These are phyloP conservation scores for Dolomedes plantarius DNA, from an alignment of 2,888 invertebrate species.

Conservation along the genomic window DNA sequence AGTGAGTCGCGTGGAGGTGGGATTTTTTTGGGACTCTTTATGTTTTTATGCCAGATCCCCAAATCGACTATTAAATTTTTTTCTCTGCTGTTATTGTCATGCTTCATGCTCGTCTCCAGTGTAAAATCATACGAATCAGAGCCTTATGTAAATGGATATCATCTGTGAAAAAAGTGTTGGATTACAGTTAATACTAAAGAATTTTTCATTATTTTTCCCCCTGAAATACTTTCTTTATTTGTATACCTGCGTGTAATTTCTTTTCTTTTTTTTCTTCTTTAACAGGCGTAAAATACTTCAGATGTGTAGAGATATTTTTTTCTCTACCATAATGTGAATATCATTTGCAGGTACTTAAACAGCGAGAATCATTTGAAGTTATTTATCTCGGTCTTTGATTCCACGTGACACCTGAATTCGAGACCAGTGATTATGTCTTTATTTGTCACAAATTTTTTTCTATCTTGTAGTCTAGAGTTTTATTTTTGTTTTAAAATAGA, in stretches of 20 bases:
- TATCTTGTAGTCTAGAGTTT: no score
- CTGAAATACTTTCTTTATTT: background rate
- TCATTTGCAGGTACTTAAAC: background rate
- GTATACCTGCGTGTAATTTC: background rate
- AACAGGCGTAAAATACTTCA: background rate
- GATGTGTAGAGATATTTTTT: background rate
- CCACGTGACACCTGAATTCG: background rate
- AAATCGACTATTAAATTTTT: conserved; percentile 54
- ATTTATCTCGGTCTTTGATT: background rate
- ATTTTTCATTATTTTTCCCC: background rate
- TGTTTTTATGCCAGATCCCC: conserved; percentile 5
- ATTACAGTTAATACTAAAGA: background rate
- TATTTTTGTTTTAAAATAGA: no score
- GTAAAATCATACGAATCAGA: conserved; percentile 54
- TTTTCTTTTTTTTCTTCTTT: background rate
- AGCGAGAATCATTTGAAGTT: background rate
- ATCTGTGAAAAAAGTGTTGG: background rate
- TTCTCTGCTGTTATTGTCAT: background rate
- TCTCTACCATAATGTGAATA: background rate
- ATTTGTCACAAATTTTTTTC: background rate
- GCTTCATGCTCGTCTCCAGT: conserved; percentile 29
- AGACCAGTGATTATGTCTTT: background rate
- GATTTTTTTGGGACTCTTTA: background rate
- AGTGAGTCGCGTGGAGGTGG: conserved; percentile 55
- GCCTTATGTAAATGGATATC: conserved; percentile 36